Base-by-base conservation (phyloP, 2,888 invertebrate genomes). In the Hipparchia semele region DNA sequence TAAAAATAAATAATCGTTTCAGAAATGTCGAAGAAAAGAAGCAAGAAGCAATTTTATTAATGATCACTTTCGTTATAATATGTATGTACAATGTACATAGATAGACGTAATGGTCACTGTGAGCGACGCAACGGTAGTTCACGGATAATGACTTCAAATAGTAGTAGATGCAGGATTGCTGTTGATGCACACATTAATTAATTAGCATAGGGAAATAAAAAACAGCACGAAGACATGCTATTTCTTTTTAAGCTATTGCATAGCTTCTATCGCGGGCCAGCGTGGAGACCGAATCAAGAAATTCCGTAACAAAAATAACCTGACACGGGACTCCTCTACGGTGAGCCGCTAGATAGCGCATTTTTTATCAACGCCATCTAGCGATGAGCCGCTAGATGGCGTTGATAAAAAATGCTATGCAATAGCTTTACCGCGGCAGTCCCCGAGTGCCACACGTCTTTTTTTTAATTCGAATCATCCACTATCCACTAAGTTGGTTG, bases 61-160 rank as follows among this genome's bases (percentile, higher is more conserved):
- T 72, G 72, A 76, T 73, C 74, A 71, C 74, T 76, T 78, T 77
- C 76, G 5, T 39, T 39, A 70, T 74, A 23, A 23, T 23, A 23
- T 23, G 23, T 23, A 23, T 23, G 23, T 23, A 23, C 23, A 23
- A 23, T 23, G 23, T 23, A 76, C 66, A 73, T 74, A 76, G 60
- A 73, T 75, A 64, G 72, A 73, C 68, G 75, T 74, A 73, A 76
- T 77, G 69, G 72, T 72, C 74, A 59, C 70, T 70, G 73, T 60
- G 49, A 49, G 73, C 64, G 49, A 49, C 49, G 71, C 71, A 68
- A 73, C 69, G 71, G 75, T 60, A 62, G 65, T 75, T 75, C 72
- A 71, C 56, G 68, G 74, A 75, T 77, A 74, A 75, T 74, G 71
- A 70, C 71, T 73, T 68, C 73, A 75, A 66, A 73, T 73, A 74